Evolutionary conservation across 2,797 vertebrate species (phyloP).

Genomic region (Sciurus vulgaris): DNA sequence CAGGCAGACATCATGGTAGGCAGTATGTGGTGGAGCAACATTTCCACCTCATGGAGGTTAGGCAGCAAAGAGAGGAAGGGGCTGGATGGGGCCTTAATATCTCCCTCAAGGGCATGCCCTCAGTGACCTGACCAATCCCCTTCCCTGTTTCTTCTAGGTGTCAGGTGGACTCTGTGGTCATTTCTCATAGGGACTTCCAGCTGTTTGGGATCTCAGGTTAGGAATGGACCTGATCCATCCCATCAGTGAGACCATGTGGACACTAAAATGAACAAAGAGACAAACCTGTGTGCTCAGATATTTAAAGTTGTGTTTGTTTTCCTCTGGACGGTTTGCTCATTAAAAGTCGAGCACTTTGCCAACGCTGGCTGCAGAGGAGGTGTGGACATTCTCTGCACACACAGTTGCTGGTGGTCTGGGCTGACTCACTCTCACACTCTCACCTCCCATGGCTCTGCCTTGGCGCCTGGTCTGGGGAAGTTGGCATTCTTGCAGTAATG

Average conservation of each 20-base stretch:
- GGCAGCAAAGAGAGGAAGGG: too few relatives aligned
- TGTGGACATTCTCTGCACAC: neutral
- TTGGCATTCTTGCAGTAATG: slow-evolving; percentile 7
- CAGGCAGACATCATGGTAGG: too few relatives aligned
- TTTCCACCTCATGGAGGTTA: too few relatives aligned
- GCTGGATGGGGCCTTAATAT: too few relatives aligned
- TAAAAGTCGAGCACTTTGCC: neutral
- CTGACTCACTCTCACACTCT: neutral
- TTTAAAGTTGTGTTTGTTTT: slow-evolving; percentile 62
- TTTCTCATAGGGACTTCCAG: neutral
- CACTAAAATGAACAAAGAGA: neutral
- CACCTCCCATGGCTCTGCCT: neutral
- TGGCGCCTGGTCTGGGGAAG: slow-evolving; percentile 11
- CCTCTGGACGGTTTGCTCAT: slow-evolving; percentile 22
- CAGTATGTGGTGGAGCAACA: too few relatives aligned
- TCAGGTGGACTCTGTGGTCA: neutral
- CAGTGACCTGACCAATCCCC: too few relatives aligned
- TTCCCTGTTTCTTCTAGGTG: neutral
- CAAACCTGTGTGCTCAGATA: neutral
- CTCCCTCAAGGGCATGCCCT: too few relatives aligned
- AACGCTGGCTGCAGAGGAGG: neutral
- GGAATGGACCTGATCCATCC: neutral
- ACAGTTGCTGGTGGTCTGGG: slow-evolving; percentile 49
- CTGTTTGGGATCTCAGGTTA: neutral
- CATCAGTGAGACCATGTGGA: neutral